Conservation (phyloP, 2,888 invertebrate genomes). For the Drosophila flavopinicola region DNA sequence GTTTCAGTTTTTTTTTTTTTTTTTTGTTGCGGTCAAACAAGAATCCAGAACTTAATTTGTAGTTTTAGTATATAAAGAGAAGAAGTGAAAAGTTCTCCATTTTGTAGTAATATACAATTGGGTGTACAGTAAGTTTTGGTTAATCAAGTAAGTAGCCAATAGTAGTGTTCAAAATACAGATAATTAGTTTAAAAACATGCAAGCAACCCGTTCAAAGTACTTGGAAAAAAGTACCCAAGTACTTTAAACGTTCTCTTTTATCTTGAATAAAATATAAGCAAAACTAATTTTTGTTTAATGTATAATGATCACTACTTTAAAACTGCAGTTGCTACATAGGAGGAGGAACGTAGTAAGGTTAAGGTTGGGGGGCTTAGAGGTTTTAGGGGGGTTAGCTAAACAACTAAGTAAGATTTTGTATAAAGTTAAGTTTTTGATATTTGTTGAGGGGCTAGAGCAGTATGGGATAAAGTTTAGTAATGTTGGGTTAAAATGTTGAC, state of each 20-base stretch:
- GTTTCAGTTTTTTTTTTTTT: neutral
- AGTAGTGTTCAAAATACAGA: conserved; percentile 23
- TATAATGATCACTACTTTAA: conserved; percentile 63
- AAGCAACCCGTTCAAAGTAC: conserved; percentile 29
- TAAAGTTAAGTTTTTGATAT: conserved; percentile 27
- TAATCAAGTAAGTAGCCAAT: conserved; percentile 35
- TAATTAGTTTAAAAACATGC: conserved; percentile 53
- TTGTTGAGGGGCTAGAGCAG: conserved; percentile 25
- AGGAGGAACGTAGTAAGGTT: conserved; percentile 2
- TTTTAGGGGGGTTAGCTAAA: conserved; percentile 20
- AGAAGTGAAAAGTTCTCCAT: conserved; percentile 23
- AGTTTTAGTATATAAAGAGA: conserved; percentile 45
- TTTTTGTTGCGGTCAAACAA: conserved; percentile 17
- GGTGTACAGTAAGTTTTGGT: conserved; percentile 5
- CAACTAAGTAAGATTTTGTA: conserved; percentile 40
- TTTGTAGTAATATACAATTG: conserved; percentile 42
- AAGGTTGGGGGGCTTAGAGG: neutral
- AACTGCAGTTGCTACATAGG: conserved; percentile 50
- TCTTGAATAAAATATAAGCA: conserved; percentile 60
- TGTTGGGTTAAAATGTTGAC: conserved; percentile 84
- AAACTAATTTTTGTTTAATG: conserved; percentile 60
- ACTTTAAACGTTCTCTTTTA: conserved; percentile 36
- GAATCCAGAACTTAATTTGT: conserved; percentile 53
- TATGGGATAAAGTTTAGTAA: conserved; percentile 48
- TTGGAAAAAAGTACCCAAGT: conserved; percentile 1